These are phyloP conservation scores for Acanthornis magna DNA, from an alignment of 2,797 vertebrate genomes.

Conservation along the genomic window DNA sequence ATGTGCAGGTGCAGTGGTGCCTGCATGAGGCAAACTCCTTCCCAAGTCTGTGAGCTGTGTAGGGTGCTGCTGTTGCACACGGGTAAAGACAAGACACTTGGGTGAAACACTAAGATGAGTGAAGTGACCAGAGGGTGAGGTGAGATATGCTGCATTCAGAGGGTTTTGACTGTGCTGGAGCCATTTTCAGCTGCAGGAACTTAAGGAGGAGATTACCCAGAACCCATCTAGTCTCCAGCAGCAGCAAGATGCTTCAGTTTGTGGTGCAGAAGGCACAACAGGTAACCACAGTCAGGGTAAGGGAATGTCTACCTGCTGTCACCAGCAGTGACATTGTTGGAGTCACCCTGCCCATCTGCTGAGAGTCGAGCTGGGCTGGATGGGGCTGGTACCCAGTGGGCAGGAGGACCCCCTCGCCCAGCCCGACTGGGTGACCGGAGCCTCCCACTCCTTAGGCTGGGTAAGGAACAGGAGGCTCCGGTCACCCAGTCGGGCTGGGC, in stretches of 20 bases:
- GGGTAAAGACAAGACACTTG: background rate
- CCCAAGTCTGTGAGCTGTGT: background rate
- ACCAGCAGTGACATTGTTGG: no score
- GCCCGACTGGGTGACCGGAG: background rate
- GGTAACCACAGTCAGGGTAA: background rate
- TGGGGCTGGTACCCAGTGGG: background rate
- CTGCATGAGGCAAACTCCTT: background rate
- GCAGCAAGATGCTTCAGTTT: background rate
- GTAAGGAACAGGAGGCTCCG: no score
- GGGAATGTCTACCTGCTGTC: background rate
- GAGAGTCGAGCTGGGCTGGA: background rate
- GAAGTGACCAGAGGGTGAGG: background rate
- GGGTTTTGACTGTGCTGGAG: background rate
- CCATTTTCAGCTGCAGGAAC: background rate
- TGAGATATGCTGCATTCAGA: background rate
- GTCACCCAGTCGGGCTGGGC: background rate
- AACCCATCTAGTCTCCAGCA: background rate
- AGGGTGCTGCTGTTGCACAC: background rate
- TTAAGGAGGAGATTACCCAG: background rate
- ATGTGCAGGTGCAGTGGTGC: background rate
- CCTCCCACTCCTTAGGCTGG: fast-evolving
- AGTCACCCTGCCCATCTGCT: background rate
- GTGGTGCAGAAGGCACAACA: background rate
- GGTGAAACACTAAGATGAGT: background rate
- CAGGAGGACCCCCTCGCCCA: background rate